These are phyloP conservation scores for Syndactyla subalaris DNA, from an alignment of 2,797 vertebrate genomes.

Conservation along the genomic window DNA sequence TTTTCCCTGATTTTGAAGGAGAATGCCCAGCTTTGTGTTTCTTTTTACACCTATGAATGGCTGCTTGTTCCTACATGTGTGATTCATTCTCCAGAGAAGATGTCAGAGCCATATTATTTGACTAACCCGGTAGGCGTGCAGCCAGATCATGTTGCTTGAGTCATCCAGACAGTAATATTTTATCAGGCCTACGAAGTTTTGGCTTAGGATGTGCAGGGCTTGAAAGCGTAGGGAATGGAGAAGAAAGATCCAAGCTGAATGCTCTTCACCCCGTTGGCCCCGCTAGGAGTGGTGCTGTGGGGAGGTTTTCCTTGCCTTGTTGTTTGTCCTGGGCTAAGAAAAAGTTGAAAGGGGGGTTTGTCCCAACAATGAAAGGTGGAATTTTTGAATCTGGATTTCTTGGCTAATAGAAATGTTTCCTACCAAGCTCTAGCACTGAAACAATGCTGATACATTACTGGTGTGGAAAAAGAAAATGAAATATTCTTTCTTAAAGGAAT, in stretches of 20 bases:
- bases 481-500: neutral
- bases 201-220: fast-evolving
- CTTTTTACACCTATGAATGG: neutral
- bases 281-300: fast-evolving
- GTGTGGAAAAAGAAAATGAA: neutral
- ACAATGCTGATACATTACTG: neutral
- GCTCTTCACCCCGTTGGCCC: neutral
- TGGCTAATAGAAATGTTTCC: neutral
- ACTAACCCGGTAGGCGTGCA: neutral
- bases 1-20: neutral
- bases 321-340: neutral
- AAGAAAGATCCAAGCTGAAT: neutral
- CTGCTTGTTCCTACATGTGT: neutral
- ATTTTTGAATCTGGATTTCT: neutral
- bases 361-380: neutral
- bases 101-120: neutral
- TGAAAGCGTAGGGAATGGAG: neutral
- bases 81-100: neutral
- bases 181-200: neutral
- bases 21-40: neutral
- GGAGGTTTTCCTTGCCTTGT: neutral
- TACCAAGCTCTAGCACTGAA: neutral
- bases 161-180: neutral
- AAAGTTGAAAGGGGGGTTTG: neutral
- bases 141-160: neutral